phyloP scores from a whole-genome alignment of 2,797 vertebrate genomes.

The Acestrorhynchus altus region DNA sequence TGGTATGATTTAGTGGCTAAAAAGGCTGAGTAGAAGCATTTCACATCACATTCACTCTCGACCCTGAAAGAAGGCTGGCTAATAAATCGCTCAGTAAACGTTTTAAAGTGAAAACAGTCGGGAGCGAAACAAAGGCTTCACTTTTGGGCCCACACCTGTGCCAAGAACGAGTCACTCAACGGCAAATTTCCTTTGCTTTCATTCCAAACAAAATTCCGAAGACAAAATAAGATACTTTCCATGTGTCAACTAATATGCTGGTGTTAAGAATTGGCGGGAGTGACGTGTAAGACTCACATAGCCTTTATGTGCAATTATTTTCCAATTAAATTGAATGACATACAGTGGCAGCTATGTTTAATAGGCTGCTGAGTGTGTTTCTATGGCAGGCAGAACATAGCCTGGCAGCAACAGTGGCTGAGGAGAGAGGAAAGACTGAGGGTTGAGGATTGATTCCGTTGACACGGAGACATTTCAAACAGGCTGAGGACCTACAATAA shows the following conservation, averaged over 20 bases:
- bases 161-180: slow-evolving; percentile 11
- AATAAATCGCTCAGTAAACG: slow-evolving; percentile 24
- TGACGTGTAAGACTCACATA: slow-evolving; percentile 2
- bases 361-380: background rate
- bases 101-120: slow-evolving; percentile 32
- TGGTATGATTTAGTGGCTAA: slow-evolving; percentile 7
- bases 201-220: slow-evolving; percentile 29
- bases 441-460: too few relatives aligned
- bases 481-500: slow-evolving; percentile 2
- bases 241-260: slow-evolving; percentile 22
- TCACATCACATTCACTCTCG: slow-evolving; percentile 1
- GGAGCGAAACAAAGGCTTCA: slow-evolving; percentile 14
- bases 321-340: slow-evolving; percentile 35
- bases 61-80: background rate
- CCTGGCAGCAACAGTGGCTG: background rate
- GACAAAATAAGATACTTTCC: slow-evolving; percentile 24
- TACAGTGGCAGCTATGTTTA: slow-evolving; percentile 1
- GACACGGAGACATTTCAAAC: background rate
- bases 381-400: background rate
- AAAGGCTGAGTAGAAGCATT: slow-evolving; percentile 8
- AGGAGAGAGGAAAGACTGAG: background rate
- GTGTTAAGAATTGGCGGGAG: background rate
- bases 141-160: slow-evolving; percentile 9
- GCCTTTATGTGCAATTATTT: slow-evolving; percentile 25
- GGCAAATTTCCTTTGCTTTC: slow-evolving; percentile 30